Evolutionary conservation across 2,113 vertebrate species (phyloP), one percentile per base, ranked within the genome.

Genomic region (Anolis sagrei): DNA sequence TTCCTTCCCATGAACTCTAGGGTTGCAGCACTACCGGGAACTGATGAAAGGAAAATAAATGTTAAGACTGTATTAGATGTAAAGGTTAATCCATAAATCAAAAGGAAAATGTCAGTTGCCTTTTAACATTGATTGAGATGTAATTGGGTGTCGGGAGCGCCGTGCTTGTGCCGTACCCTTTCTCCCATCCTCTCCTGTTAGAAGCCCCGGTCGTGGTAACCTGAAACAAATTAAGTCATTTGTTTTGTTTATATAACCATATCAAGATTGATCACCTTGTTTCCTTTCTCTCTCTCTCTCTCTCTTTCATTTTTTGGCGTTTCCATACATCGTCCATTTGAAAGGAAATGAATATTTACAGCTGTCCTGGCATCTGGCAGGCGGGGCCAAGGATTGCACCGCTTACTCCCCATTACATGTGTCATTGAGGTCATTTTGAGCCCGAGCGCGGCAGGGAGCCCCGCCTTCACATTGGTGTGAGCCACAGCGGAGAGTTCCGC

Each of bases 61-160:
- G 83, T 87, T 89, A 83, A 36, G 76, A 92, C 83, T 92, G 82
- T 48, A 90, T 94, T 90, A 93, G 92, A 91, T 90, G 91, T 93
- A 96, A 95, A 97, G 95, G 95, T 95, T 95, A 95, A 95, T 94
- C 91, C 95, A 95, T 96, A 95, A 96, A 96, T 96, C 96, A 95
- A 93, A 83, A 94, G 84, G 93, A 86, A 96, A 96, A 95, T 95
- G 95, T 95, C 97, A 96, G 89, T 68, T 85, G 92, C 93, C 95
- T 95, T 92, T 95, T 95, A 94, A 95, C 93, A 76, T 93, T 95
- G 94, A 94, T 94, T 94, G 94, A 96, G 95, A 89, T 90, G 93
- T 94, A 93, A 96, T 95, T 94, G 94, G 94, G 90, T 92, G 90
- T 70, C 80, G 89, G 91, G 88, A 84, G 92, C 48, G 62, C 90